Base-by-base conservation (phyloP, 2,113 vertebrate genomes). In the Corythornis vintsioides region DNA sequence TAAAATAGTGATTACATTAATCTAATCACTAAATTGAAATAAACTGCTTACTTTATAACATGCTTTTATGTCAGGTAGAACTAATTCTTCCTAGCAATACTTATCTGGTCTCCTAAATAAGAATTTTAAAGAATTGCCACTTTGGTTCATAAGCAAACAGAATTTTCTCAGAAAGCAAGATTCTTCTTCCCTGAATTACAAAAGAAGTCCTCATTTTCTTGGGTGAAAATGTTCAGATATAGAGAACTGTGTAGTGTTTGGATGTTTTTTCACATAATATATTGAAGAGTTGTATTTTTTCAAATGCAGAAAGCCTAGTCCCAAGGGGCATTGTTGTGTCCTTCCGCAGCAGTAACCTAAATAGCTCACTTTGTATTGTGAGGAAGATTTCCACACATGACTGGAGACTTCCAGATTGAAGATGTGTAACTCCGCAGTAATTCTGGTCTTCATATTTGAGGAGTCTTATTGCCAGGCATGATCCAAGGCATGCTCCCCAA, bases 1-100 rank as follows among this genome's bases (percentile, higher is more conserved):
- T 95, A 42, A 15, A 47, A 29, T 88, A 92, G 76, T 93, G 48
- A 63, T 86, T 70, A 77, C 79, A 64, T 72, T 83, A 92, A 61
- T 16, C 13, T 94, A 81, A 93, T 78, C 52, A 35, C 45, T 78
- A 61, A 79, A 78, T 43, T 82, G 47, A 89, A 92, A 69, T 48
- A 92, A 94, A 94, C 84, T 29, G n/a, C 67, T 73, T 33, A 64
- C 83, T 91, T 97, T 78, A 93, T 95, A 93, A 42, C 40, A 42
- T 17, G 33, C 13, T 85, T 95, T 93, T 91, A 50, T 61, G 47
- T 43, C 80, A 90, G 43, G 72, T 69, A 91, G 82, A 92, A 53
- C 47, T 80, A 84, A 86, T 94, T 94, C 38, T 74, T 92, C 52
- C 11, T 83, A 81, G 78, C 43, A 91, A 26, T 91, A 82, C 76